phyloP scores from a whole-genome alignment of 2,113 vertebrate genomes.

The Arvicanthis niloticus region DNA sequence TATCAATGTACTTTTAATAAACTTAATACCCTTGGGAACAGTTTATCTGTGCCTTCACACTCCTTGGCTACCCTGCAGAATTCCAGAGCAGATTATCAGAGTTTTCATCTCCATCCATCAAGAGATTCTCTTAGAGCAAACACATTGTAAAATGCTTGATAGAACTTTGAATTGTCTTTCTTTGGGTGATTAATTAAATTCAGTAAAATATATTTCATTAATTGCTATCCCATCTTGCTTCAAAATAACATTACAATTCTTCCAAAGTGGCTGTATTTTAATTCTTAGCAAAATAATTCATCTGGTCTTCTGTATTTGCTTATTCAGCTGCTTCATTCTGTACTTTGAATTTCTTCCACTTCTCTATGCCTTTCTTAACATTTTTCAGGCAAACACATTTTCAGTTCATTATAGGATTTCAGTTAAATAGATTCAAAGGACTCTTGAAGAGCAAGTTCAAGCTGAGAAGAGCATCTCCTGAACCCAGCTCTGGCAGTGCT shows the following conservation, averaged over 20 bases:
- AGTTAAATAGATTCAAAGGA: constrained; percentile 28
- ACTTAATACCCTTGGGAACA: not conserved
- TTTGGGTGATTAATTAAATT: not conserved
- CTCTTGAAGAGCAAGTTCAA: not conserved
- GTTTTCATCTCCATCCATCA: constrained; percentile 9
- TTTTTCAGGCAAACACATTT: not conserved
- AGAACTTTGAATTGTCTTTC: not conserved
- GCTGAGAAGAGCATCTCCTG: not conserved
- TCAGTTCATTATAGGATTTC: not conserved
- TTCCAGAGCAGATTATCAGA: not conserved
- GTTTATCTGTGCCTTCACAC: not conserved
- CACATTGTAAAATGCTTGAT: constrained; percentile 18
- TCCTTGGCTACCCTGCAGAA: not conserved
- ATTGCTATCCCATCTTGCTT: not conserved
- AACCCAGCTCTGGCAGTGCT: not conserved
- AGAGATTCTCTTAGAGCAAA: not conserved
- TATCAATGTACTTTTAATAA: constrained; percentile 11
- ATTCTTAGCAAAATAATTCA: not conserved
- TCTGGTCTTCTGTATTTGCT: constrained; percentile 8
- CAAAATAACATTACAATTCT: not conserved
- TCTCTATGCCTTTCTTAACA: not conserved
- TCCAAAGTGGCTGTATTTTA: constrained; percentile 23
- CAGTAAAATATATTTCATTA: constrained; percentile 39
- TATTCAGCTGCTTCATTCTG: not conserved
- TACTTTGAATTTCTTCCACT: constrained; percentile 10